Conservation (phyloP, 2,113 vertebrate species). For the Nibea coibor region DNA sequence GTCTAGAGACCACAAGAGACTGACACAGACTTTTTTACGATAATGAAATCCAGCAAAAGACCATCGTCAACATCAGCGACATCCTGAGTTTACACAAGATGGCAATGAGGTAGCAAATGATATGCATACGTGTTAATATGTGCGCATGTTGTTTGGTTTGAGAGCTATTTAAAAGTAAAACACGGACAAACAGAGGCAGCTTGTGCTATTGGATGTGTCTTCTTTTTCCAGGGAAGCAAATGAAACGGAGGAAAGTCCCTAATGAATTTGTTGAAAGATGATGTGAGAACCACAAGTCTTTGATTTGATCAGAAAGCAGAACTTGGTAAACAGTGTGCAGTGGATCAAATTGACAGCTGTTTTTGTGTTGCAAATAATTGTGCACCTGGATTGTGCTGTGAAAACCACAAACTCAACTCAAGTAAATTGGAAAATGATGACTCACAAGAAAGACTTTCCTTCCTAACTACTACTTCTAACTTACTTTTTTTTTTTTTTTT, state of each 20-base stretch:
- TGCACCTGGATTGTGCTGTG: not conserved
- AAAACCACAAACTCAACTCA: not conserved
- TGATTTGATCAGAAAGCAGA: slow-evolving; percentile 30
- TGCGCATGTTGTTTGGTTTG: no score
- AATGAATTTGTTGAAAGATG: not conserved
- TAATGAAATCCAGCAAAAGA: no score
- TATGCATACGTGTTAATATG: not conserved
- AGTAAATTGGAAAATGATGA: not conserved
- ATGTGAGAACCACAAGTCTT: slow-evolving; percentile 14
- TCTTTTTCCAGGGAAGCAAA: not conserved
- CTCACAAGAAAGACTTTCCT: not conserved
- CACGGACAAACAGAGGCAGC: not conserved
- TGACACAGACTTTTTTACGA: no score
- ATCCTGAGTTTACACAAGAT: no score
- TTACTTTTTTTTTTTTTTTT: no score
- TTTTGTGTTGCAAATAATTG: not conserved
- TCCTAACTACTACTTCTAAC: no score
- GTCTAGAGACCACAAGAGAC: no score
- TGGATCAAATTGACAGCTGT: not conserved
- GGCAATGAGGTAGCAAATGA: no score
- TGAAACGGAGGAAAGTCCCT: slow-evolving; percentile 26
- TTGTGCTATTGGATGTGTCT: not conserved
- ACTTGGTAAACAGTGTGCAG: not conserved
- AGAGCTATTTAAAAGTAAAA: not conserved
- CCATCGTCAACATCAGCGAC: no score